phyloP scores from a whole-genome alignment of 2,888 invertebrate species.

The Melipona beecheii region DNA sequence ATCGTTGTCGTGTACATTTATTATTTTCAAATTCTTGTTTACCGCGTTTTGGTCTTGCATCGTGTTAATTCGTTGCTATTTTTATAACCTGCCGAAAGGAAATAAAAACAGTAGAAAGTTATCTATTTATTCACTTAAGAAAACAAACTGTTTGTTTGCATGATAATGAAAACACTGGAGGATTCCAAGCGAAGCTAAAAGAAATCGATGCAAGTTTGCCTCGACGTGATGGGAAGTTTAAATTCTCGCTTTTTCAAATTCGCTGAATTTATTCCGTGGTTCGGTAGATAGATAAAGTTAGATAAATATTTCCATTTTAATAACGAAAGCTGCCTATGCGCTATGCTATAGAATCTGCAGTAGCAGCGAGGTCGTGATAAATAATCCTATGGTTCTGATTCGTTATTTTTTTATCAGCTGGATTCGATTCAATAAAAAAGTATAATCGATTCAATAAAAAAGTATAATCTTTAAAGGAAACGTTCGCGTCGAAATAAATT shows the following conservation, averaged over 20 bases:
- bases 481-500: neutral
- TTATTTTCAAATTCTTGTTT: neutral
- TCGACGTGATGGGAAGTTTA: neutral
- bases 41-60: neutral
- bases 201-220: conserved; percentile 8
- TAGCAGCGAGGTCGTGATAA: neutral
- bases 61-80: too few relatives aligned
- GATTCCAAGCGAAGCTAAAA: neutral
- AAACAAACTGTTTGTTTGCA: neutral
- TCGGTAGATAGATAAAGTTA: conserved; percentile 16
- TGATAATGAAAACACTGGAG: neutral
- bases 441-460: conserved; percentile 5
- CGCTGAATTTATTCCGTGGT: conserved; percentile 1
- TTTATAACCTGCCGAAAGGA: too few relatives aligned
- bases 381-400: neutral
- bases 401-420: neutral
- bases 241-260: conserved; percentile 7
- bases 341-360: conserved; percentile 12
- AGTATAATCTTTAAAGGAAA: conserved; percentile 10
- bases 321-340: conserved; percentile 22
- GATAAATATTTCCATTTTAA: conserved; percentile 27
- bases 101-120: neutral
- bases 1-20: neutral
- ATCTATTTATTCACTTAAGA: neutral
- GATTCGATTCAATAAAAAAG: neutral